Conservation (phyloP, 2,113 vertebrate genomes). For the Canis aureus region DNA sequence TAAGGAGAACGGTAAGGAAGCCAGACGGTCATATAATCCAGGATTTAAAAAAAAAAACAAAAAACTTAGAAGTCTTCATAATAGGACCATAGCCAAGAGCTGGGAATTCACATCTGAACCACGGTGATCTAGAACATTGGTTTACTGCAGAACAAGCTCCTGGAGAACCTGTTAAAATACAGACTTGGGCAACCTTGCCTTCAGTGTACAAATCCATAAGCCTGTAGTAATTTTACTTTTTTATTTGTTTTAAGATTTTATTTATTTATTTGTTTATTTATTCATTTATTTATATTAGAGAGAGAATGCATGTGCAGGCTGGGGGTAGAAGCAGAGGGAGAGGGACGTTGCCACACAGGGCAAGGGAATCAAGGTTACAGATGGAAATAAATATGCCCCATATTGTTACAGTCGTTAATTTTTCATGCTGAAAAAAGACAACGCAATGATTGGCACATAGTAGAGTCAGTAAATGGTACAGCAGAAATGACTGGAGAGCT, state of each 20-base stretch:
- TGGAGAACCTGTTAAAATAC: neutral
- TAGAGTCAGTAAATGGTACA: neutral
- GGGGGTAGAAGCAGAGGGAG: too few species aligned
- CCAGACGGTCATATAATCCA: neutral
- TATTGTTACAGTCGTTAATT: fast-evolving
- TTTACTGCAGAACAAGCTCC: neutral
- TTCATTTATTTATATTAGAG: neutral
- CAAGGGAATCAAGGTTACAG: neutral
- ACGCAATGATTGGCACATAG: too few species aligned
- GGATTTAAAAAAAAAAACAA: neutral
- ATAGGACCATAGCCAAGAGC: neutral
- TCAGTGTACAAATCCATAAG: neutral
- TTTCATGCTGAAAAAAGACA: neutral
- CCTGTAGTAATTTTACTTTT: neutral
- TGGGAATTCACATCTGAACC: neutral
- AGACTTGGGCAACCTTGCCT: neutral
- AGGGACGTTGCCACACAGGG: fast-evolving
- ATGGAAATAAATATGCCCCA: neutral
- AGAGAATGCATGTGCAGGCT: too few species aligned
- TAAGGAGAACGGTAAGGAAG: neutral
- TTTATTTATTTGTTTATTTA: neutral
- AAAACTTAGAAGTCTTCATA: neutral
- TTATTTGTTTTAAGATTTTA: neutral
- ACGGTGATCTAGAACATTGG: neutral
- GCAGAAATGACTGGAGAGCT: neutral